A percentile compares a stretch with the other conserved stretches of the same genome.
Conservation (phyloP, 2,797 vertebrate species). For the Columba guinea region DNA sequence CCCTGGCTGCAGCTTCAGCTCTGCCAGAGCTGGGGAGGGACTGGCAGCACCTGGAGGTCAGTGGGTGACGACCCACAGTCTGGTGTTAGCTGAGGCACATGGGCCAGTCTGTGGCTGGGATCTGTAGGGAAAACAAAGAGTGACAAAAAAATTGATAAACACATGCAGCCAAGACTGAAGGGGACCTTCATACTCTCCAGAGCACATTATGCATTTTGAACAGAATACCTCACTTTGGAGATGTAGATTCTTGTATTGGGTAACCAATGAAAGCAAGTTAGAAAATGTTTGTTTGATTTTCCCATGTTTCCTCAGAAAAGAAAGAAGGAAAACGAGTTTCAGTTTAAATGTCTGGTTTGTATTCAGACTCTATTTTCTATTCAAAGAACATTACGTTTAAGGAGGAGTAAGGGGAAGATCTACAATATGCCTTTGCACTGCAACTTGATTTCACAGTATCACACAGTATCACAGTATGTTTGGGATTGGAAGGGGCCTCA, state of each 20-base stretch:
- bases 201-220: not conserved
- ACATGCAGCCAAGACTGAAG: not conserved
- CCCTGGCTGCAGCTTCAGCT: not conserved
- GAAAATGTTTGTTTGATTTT: not conserved
- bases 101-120: not conserved
- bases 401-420: not conserved
- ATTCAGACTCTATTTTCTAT: not conserved
- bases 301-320: not conserved
- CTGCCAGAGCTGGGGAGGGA: not conserved
- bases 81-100: not conserved
- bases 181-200: not conserved
- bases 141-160: not conserved
- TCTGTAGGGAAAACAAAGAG: not conserved
- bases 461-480: no score
- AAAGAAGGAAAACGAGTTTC: not conserved
- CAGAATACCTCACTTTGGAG: not conserved
- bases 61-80: not conserved
- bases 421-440: not conserved
- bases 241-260: not conserved
- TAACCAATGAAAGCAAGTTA: not conserved
- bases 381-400: not conserved
- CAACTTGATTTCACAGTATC: not conserved
- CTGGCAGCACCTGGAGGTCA: not conserved
- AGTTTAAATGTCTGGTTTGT: not conserved
- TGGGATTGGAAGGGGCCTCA: no score